These are phyloP conservation scores for Buceros bicornis DNA, from an alignment of 2,797 vertebrate genomes.

Conservation along the genomic window DNA sequence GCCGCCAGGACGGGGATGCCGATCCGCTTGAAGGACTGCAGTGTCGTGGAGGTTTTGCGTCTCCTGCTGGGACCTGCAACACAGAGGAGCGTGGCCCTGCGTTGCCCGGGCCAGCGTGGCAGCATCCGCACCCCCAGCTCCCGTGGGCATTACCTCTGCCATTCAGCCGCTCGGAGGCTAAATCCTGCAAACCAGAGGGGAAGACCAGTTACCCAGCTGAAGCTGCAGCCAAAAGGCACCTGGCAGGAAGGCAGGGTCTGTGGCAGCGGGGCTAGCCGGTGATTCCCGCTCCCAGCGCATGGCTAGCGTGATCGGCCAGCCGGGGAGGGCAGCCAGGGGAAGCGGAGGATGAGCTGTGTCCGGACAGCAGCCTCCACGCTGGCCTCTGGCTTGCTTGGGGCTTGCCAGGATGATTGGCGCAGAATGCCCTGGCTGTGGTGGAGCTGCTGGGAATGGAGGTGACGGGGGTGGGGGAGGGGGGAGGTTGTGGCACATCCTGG, in stretches of 20 bases:
- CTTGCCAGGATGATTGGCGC: neutral
- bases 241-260: neutral
- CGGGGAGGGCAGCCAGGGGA: neutral
- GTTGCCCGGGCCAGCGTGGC: neutral
- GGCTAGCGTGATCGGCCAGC: accelerated
- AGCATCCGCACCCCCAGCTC: neutral
- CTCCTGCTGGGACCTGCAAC: constrained; percentile 10
- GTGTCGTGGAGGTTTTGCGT: neutral
- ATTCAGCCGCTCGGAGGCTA: constrained; percentile 42
- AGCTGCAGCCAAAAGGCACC: neutral
- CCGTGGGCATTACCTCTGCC: constrained; percentile 56
- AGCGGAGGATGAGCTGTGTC: neutral
- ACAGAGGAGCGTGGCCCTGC: neutral
- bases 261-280: accelerated
- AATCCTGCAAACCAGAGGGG: constrained; percentile 74
- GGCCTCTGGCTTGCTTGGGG: too few relatives aligned
- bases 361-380: too few relatives aligned
- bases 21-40: constrained; percentile 49
- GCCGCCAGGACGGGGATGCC: constrained; percentile 66
- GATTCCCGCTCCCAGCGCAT: accelerated
- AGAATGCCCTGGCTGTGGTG: neutral
- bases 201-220: neutral
- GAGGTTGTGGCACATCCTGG: neutral
- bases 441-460: neutral
- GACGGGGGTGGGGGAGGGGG: neutral